Evolutionary conservation across 2,888 invertebrate species (phyloP), one percentile per base, ranked within the genome.

Genomic region (Acleris sparsana): DNA sequence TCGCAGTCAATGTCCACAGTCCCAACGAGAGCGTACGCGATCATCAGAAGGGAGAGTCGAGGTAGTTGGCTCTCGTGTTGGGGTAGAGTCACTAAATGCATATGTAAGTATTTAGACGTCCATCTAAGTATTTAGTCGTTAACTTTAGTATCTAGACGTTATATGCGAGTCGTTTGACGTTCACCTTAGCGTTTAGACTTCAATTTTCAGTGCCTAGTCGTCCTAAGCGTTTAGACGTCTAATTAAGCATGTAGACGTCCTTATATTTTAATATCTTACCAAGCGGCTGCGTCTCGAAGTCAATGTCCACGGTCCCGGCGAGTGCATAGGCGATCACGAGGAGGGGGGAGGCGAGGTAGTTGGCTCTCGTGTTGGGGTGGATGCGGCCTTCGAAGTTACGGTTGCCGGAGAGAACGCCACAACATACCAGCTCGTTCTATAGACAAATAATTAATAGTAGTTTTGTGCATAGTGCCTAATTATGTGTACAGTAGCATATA

Each of bases 341-440:
- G 51, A 98, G 94, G 0, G 99, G 99, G n/a, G 98, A 98, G 0
- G 99, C 99, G 71, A 99, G 93, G 84, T 99, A 99, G 92, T 99
- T 99, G 48, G 99, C 99, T 22, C 99, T 92, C 0, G 99, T 99
- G 84, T 97, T 96, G 0, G 99, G 99, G 86, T 99, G 99, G 80
- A 99, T 98, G 58, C 99, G 95, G 0, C 99, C 99, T 86, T 99
- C 99, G 86, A 99, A 99, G 91, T 99, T 99, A 4, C 99, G 94
- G 88, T 99, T 99, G 0, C 99, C 99, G 0, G 99, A 99, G 0
- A 99, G 92, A 0, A 99, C 98, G 0, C 99, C 99, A 80, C 97
- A 97, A 78, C 98, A 98, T 0, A 99, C 97, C 52, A 99, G 92
- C 82, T 97, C 97, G 81, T 98, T 97, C 96, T 97, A 83, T 9